A percentile compares a stretch with the other conserved stretches of the same genome.
Conservation (phyloP, 2,888 invertebrate species). For the Harpalus rufipes region DNA sequence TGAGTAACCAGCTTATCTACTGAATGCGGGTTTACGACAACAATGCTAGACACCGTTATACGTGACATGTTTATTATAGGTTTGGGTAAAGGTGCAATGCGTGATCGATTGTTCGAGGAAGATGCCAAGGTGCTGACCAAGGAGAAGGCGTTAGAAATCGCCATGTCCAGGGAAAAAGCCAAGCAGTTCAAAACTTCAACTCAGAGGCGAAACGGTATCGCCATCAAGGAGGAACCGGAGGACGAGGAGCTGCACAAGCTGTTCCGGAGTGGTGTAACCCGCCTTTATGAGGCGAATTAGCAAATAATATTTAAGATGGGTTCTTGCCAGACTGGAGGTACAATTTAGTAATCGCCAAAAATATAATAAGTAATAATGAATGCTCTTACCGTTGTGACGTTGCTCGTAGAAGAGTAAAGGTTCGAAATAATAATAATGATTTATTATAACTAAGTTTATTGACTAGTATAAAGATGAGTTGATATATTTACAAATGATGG, state of each 20-base stretch:
- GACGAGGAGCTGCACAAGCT: constrained; percentile 8
- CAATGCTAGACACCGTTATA: background rate
- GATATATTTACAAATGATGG: no score
- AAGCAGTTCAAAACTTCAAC: background rate
- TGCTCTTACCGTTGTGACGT: no score
- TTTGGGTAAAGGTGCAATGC: constrained; percentile 8
- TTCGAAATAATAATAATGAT: no score
- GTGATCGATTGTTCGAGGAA: constrained; percentile 36
- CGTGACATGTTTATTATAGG: constrained; percentile 8
- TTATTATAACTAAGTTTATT: no score
- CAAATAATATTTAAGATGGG: no score
- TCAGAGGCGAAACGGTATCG: background rate
- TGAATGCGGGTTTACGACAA: constrained; percentile 1
- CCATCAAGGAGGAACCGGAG: background rate
- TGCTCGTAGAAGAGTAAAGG: no score
- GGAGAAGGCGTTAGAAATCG: constrained; percentile 17
- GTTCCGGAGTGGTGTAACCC: background rate
- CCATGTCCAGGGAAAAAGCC: constrained; percentile 3
- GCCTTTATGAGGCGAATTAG: no score
- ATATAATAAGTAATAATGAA: no score
- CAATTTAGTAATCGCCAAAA: no score
- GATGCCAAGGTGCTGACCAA: background rate
- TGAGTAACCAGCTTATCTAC: constrained; percentile 6
- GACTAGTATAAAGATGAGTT: no score
- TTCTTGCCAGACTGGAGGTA: no score